Percentiles rank a stretch among this genome's conserved stretches.
Evolutionary conservation across 2,113 vertebrate genomes (phyloP).

Genomic region (Neodon shergylaensis): DNA sequence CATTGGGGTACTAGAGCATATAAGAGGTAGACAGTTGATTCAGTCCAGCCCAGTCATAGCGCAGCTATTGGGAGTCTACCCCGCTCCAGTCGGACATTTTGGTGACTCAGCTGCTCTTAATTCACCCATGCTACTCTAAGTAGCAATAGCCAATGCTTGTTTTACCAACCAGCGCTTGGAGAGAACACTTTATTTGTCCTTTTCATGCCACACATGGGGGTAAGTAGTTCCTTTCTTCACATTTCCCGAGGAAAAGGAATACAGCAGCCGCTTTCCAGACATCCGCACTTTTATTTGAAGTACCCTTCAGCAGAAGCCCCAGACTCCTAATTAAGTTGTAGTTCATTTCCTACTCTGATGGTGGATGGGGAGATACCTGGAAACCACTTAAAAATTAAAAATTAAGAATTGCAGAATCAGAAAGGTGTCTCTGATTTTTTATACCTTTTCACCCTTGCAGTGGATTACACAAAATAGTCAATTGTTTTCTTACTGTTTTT

Average conservation of each 20-base stretch:
- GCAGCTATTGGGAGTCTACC: neutral
- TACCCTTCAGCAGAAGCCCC: fast-evolving
- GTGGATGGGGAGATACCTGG: neutral
- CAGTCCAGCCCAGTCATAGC: neutral
- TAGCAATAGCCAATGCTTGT: neutral
- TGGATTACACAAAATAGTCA: neutral
- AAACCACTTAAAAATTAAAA: neutral
- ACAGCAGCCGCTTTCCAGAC: neutral
- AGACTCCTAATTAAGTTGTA: no score
- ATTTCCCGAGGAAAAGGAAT: neutral
- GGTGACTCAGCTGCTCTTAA: neutral
- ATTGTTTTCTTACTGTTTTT: neutral
- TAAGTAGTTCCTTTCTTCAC: neutral
- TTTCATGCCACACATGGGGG: no score
- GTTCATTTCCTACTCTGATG: neutral
- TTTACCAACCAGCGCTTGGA: neutral
- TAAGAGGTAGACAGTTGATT: no score
- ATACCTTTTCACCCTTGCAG: neutral
- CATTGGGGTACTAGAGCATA: no score
- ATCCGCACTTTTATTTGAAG: neutral
- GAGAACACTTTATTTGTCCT: no score
- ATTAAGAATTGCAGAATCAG: neutral
- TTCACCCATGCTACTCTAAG: no score
- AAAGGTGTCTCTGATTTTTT: neutral
- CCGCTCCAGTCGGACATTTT: neutral